These are phyloP conservation scores for Conger conger DNA, from an alignment of 2,113 vertebrate genomes.

Conservation along the genomic window DNA sequence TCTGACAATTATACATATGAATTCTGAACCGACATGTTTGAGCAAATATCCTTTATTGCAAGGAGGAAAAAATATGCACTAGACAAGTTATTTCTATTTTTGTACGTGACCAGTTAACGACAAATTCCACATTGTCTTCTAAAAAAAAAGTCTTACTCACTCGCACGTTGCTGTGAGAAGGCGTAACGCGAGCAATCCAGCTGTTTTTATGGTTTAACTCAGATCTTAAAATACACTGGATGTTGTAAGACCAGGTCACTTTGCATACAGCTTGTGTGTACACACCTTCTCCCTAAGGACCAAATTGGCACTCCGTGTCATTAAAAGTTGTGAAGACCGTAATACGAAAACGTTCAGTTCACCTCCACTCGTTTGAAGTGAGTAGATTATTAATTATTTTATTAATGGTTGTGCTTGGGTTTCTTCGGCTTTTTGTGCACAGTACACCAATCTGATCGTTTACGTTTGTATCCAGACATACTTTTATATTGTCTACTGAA, in stretches of 20 bases:
- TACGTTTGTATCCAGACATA: too few relatives aligned
- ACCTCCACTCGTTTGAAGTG: not conserved
- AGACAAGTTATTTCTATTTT: too few relatives aligned
- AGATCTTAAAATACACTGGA: constrained; percentile 31
- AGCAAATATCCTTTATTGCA: too few relatives aligned
- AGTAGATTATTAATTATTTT: not conserved
- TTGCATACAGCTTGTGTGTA: constrained; percentile 24
- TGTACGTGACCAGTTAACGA: not conserved
- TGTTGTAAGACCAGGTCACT: constrained; percentile 3
- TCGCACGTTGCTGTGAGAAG: not conserved
- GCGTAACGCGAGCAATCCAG: not conserved
- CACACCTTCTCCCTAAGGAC: constrained; percentile 21
- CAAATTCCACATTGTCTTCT: not conserved
- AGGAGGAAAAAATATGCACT: too few relatives aligned
- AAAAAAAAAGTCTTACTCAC: not conserved
- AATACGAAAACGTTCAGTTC: not conserved
- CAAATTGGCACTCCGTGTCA: not conserved
- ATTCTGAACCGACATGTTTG: too few relatives aligned
- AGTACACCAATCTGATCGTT: not conserved
- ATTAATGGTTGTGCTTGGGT: not conserved
- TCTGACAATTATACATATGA: not conserved
- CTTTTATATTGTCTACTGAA: too few relatives aligned
- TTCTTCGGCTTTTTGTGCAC: not conserved
- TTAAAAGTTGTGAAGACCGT: not conserved
- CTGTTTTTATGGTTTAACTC: constrained; percentile 7